A percentile compares a stretch with the other conserved stretches of the same genome.
These are phyloP conservation scores for Hololepta plana DNA, from an alignment of 2,888 invertebrate species.

Conservation along the genomic window DNA sequence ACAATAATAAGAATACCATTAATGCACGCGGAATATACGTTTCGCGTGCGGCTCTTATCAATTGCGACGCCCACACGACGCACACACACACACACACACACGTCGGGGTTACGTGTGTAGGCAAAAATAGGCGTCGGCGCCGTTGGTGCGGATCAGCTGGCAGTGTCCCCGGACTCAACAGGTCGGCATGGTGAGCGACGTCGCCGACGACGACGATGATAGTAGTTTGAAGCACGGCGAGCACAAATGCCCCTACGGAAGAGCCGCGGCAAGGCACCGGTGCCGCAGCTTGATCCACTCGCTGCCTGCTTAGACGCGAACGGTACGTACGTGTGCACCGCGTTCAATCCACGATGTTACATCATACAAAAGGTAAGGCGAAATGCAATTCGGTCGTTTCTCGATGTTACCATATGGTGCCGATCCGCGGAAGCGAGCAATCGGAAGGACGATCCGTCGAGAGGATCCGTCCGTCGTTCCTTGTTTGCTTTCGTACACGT, in stretches of 20 bases:
- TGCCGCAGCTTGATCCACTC: constrained; percentile 25
- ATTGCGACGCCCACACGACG: constrained; percentile 14
- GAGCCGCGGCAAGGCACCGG: constrained; percentile 15
- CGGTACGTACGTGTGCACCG: constrained; percentile 41
- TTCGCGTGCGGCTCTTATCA: constrained; percentile 10
- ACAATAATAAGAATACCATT: constrained; percentile 1
- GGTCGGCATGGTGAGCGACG: constrained; percentile 28
- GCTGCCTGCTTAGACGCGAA: constrained; percentile 33
- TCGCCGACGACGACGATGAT: constrained; percentile 17
- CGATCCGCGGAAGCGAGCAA: background rate
- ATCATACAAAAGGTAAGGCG: constrained; percentile 42
- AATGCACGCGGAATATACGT: background rate
- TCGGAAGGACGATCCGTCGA: background rate
- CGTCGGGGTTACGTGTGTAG: too few relatives aligned
- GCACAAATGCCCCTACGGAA: constrained; percentile 26
- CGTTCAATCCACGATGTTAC: constrained; percentile 42
- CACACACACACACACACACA: too few relatives aligned
- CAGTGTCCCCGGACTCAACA: constrained; percentile 28
- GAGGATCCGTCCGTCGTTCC: background rate
- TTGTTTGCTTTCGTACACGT: too few relatives aligned
- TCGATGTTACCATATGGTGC: too few relatives aligned
- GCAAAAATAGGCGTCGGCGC: constrained; percentile 13
- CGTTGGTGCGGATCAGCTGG: constrained; percentile 19
- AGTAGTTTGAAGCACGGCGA: too few relatives aligned
- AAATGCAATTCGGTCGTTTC: too few relatives aligned